phyloP scores from a whole-genome alignment of 2,888 invertebrate genomes.

The Gasteruption jaculator region DNA sequence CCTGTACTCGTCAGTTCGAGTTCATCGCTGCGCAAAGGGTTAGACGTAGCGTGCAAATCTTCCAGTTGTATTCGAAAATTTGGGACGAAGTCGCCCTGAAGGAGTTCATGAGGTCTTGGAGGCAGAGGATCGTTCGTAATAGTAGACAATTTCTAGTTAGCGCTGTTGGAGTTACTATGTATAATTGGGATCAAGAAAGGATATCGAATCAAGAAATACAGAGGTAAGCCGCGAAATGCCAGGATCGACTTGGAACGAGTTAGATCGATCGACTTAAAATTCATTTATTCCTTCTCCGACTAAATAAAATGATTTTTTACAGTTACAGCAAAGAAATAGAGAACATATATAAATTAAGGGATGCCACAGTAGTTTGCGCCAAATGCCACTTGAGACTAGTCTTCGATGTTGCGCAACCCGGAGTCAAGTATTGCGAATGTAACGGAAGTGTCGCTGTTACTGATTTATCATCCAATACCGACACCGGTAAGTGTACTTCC shows the following conservation, averaged over 20 bases:
- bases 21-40: conserved; percentile 57
- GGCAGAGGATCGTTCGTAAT: conserved; percentile 50
- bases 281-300: too few relatives aligned
- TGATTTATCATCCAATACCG: too few relatives aligned
- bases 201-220: conserved; percentile 58
- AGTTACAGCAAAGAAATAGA: conserved; percentile 59
- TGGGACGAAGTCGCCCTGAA: conserved; percentile 61
- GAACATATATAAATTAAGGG: conserved; percentile 54
- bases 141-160: conserved; percentile 57
- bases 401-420: conserved; percentile 47
- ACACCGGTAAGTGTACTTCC: too few relatives aligned
- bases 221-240: conserved; percentile 44
- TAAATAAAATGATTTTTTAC: too few relatives aligned
- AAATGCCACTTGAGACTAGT: conserved; percentile 52
- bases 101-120: conserved; percentile 54
- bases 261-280: neutral
- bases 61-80: conserved; percentile 60
- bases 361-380: conserved; percentile 56
- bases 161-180: conserved; percentile 55
- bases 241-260: neutral
- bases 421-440: conserved; percentile 55
- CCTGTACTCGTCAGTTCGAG: conserved; percentile 41
- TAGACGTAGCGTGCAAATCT: conserved; percentile 61
- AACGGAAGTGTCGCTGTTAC: too few relatives aligned
- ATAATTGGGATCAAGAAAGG: conserved; percentile 62